Percentiles rank a stretch among this genome's conserved stretches.
Conservation (phyloP, 2,113 vertebrate genomes). For the Hemicordylus capensis region DNA sequence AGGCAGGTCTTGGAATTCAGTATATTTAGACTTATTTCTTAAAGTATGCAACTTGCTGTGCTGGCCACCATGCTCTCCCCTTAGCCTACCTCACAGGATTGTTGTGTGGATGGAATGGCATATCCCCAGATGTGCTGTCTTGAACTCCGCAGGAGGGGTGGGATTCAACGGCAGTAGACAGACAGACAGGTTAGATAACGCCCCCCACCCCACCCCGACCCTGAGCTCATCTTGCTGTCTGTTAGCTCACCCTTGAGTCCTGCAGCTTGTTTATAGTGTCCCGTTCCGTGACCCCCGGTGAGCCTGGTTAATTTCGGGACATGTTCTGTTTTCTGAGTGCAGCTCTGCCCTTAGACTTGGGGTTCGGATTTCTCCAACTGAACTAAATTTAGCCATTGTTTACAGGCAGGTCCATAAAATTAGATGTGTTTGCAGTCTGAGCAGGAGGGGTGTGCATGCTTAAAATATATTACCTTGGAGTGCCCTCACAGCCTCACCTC, state of each 20-base stretch:
- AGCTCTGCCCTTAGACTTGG: not conserved
- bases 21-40: too few species aligned
- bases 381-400: slow-evolving; percentile 31
- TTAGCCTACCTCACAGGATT: too few species aligned
- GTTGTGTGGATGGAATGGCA: too few species aligned
- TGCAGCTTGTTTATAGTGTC: not conserved
- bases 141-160: too few species aligned
- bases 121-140: too few species aligned
- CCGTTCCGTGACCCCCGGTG: too few species aligned
- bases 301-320: not conserved
- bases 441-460: not conserved
- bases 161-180: not conserved
- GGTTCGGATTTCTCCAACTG: not conserved
- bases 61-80: too few species aligned
- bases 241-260: too few species aligned
- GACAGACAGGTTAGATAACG: too few species aligned
- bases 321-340: not conserved
- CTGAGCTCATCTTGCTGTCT: not conserved
- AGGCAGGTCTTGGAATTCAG: too few species aligned
- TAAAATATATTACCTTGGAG: not conserved
- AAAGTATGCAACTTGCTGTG: too few species aligned
- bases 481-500: not conserved
- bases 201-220: too few species aligned
- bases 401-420: not conserved
- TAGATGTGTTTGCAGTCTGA: not conserved